Evolutionary conservation across 2,113 vertebrate species (phyloP).

Genomic region (Pseudopipra pipra): DNA sequence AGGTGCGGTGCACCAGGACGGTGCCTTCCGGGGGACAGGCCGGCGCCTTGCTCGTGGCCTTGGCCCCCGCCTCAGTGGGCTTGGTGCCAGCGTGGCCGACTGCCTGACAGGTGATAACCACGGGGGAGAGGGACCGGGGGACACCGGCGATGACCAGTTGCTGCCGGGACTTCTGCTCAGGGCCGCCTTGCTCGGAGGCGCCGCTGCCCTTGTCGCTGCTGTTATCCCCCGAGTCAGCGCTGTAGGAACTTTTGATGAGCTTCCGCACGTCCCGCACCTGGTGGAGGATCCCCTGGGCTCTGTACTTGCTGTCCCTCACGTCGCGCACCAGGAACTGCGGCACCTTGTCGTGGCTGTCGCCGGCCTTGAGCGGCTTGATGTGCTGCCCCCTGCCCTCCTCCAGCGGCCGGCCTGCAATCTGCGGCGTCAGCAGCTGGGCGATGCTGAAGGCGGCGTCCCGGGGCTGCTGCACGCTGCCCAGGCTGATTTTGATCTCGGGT

Average conservation of each 20-base stretch:
- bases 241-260: conserved; percentile 89
- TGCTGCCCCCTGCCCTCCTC: conserved; percentile 73
- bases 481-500: conserved; percentile 91
- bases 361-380: conserved; percentile 65
- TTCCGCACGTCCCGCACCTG: conserved; percentile 95
- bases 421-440: conserved; percentile 84
- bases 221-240: conserved; percentile 83
- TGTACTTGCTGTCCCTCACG: conserved; percentile 85
- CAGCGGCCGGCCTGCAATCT: conserved; percentile 59
- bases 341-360: conserved; percentile 84
- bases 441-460: conserved; percentile 78
- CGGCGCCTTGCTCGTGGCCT: not conserved
- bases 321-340: conserved; percentile 93
- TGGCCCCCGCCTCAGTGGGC: conserved; percentile 38
- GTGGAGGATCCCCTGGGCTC: conserved; percentile 85
- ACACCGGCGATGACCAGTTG: conserved; percentile 60
- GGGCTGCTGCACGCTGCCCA: conserved; percentile 78
- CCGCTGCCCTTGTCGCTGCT: conserved; percentile 73
- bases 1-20: conserved; percentile 72
- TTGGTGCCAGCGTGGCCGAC: conserved; percentile 77
- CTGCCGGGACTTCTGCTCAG: conserved; percentile 76
- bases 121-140: conserved; percentile 79
- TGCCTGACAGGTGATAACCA: conserved; percentile 93
- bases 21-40: conserved; percentile 75
- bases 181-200: conserved; percentile 69